Conservation (phyloP, 2,888 invertebrate species). For the Drosophila conformis region DNA sequence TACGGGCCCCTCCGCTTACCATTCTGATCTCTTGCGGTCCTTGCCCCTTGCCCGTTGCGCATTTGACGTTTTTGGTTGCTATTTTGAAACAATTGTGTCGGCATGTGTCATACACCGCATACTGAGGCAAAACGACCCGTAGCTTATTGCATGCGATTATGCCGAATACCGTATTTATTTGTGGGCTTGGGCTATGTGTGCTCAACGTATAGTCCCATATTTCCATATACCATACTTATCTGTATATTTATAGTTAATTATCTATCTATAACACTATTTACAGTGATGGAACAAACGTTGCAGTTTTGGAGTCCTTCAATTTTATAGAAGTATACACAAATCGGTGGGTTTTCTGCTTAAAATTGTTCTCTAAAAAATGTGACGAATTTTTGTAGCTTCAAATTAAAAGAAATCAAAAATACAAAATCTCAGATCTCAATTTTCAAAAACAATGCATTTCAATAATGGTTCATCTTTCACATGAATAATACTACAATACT, state of each 20-base stretch:
- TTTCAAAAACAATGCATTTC: neutral
- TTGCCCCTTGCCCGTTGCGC: constrained; percentile 10
- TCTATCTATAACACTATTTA: constrained; percentile 3
- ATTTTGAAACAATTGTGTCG: constrained; percentile 54
- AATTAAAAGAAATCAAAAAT: neutral
- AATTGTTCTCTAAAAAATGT: neutral
- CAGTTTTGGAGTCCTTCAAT: neutral
- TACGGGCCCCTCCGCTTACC: neutral
- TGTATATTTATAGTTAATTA: constrained; percentile 19
- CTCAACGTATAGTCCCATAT: neutral
- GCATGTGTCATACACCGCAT: constrained; percentile 49
- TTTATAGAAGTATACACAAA: neutral
- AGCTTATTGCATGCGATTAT: neutral
- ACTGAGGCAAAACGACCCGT: neutral
- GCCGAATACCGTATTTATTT: constrained; percentile 4
- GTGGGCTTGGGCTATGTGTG: constrained; percentile 5
- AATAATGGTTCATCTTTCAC: neutral
- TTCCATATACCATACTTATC: neutral
- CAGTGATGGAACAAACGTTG: neutral
- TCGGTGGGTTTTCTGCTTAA: neutral
- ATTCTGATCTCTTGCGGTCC: neutral
- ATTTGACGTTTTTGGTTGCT: constrained; percentile 53
- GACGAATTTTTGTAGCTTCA: neutral
- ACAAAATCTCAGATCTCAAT: neutral
- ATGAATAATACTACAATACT: neutral